A percentile compares a stretch with the other conserved stretches of the same genome.
These are phyloP conservation scores for Heliocidaris tuberculata DNA, from an alignment of 35 echinoderm and acorn worm genomes.

Conservation along the genomic window DNA sequence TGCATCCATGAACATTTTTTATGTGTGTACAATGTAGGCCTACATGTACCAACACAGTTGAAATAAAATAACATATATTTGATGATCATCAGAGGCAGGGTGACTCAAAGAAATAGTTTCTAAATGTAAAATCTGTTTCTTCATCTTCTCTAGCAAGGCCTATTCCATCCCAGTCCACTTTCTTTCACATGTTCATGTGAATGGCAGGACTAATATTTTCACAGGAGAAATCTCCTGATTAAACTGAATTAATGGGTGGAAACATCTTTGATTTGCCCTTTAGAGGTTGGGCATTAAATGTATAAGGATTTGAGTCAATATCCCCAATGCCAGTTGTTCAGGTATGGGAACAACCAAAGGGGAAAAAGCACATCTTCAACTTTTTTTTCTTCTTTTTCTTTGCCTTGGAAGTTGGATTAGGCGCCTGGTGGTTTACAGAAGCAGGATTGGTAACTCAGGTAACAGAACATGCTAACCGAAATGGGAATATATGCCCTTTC, in stretches of 20 bases:
- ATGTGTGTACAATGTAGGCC: too few relatives aligned
- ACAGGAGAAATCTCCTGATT: neutral
- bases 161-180: neutral
- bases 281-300: neutral
- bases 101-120: neutral
- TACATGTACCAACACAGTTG: too few relatives aligned
- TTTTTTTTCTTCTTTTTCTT: neutral
- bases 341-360: neutral
- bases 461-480: neutral
- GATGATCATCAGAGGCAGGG: too few relatives aligned
- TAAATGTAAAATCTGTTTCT: neutral
- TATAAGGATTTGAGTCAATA: conserved; percentile 3
- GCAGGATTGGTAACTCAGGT: neutral
- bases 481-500: neutral
- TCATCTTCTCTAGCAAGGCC: neutral
- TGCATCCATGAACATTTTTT: too few relatives aligned
- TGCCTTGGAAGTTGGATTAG: conserved; percentile 2
- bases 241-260: conserved; percentile 5
- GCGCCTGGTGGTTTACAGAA: neutral
- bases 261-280: conserved; percentile 3
- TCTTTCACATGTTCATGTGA: neutral
- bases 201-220: neutral
- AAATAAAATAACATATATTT: too few relatives aligned
- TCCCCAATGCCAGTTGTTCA: too few relatives aligned
- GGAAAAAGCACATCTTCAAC: neutral